Base-by-base conservation (phyloP, 2,888 invertebrate genomes). In the Yponomeuta evonymella region DNA sequence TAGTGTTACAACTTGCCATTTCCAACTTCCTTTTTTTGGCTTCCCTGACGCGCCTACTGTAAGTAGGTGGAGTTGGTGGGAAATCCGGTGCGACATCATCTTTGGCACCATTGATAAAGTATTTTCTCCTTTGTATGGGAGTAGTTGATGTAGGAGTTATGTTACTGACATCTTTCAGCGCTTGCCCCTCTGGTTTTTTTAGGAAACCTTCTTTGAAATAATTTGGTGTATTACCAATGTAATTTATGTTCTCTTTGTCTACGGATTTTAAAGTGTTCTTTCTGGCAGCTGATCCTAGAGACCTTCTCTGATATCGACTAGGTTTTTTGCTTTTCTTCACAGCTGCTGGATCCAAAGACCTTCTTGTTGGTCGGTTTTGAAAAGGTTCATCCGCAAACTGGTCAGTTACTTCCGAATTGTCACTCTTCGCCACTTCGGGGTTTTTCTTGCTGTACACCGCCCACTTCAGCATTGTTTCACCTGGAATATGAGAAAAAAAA, bases 381-480 rank as follows among this genome's bases (percentile, higher is more conserved):
- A 83, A 86, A 51, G 81, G 75, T 72, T 76, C 80, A 72, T 83
- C 80, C 2, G 76, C 73, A 51, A 79, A 84, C 9, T 79, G 76
- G 6, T 83, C 81, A 68, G 75, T 76, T 10, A 79, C 77, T 63
- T 83, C 82, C 43, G 76, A 76, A 69, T 84, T 83, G 29, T 75
- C 74, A 58, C 84, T 83, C 64, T 78, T 81, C 8, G 75, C 75
- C 2, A 78, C 75, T 73, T 80, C 82, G 67, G 89, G 89, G 72
- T 86, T 90, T 74, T 90, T 92, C 77, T 90, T 90, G 73, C 84
- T 88, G 74, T 90, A 90, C 12, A 94, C 93, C 70, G 94, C 93
- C 94, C 94, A 94, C 92, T 94, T 94, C 78, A 94, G 86, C 94
- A 94, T 94, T 79, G 82, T 92, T 75, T 8, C 71, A 79, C 76